Percentiles rank a stretch among this genome's conserved stretches.
phyloP scores from a whole-genome alignment of 2,113 vertebrate genomes.

The Cynocephalus volans region DNA sequence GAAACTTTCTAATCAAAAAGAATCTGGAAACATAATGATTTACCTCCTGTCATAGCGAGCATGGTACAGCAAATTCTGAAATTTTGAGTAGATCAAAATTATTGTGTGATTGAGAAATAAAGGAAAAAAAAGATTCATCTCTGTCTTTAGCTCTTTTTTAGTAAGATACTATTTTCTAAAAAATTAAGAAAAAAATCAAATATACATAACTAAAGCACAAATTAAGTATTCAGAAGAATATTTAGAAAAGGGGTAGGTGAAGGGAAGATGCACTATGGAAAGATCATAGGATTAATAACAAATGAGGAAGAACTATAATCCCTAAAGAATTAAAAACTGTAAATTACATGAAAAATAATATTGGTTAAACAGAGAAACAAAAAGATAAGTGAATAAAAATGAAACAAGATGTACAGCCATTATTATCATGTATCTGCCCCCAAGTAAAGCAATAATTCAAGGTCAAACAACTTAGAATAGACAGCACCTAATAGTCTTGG shows the following conservation, averaged over 20 bases:
- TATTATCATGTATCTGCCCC: conserved; percentile 32
- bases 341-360: background rate
- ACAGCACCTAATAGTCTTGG: conserved; percentile 58
- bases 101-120: background rate
- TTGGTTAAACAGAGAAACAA: conserved; percentile 14
- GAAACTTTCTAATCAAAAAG: background rate
- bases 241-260: background rate
- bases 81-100: background rate
- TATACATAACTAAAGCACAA: background rate
- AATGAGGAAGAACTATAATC: background rate
- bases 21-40: background rate
- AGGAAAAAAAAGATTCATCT: background rate
- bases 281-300: background rate
- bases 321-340: conserved; percentile 40
- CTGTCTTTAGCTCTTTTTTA: background rate
- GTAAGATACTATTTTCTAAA: conserved; percentile 31
- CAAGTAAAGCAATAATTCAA: conserved; percentile 59
- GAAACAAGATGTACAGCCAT: conserved; percentile 9
- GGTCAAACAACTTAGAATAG: conserved; percentile 73
- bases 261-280: background rate
- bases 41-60: background rate
- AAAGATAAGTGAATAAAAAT: conserved; percentile 56
- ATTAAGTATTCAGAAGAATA: conserved; percentile 51
- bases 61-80: background rate
- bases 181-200: background rate